Evolutionary conservation across 2,888 invertebrate genomes (phyloP).

Genomic region (Tinea pellionella): DNA sequence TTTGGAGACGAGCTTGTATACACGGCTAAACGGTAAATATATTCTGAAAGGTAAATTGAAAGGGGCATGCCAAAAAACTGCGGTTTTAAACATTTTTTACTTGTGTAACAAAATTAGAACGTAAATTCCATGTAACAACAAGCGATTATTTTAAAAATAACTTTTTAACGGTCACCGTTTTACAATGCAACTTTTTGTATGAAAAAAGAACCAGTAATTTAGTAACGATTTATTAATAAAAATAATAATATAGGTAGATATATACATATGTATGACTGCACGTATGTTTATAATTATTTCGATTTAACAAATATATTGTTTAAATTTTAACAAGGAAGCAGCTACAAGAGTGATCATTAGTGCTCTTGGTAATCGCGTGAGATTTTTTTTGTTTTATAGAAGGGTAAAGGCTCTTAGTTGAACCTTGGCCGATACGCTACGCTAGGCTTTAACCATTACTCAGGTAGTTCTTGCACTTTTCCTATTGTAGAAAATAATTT

Average conservation of each 20-base stretch:
- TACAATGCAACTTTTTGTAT: not conserved
- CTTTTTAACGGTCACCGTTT: not conserved
- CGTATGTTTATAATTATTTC: no score
- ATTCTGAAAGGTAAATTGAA: not conserved
- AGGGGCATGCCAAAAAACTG: not conserved
- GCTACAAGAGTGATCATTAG: not conserved
- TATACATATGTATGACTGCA: no score
- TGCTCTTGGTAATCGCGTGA: not conserved
- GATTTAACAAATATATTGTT: not conserved
- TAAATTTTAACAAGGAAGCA: not conserved
- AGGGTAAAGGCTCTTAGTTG: not conserved
- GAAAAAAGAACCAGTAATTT: not conserved
- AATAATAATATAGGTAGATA: not conserved
- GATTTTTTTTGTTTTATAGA: not conserved
- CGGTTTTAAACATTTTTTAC: not conserved
- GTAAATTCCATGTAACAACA: not conserved
- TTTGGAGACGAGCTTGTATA: constrained; percentile 6
- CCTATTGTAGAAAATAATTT: not conserved
- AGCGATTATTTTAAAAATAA: not conserved
- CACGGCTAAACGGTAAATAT: not conserved
- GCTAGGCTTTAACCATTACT: not conserved
- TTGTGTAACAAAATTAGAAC: constrained; percentile 1
- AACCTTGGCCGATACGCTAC: constrained; percentile 7
- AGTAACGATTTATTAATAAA: not conserved
- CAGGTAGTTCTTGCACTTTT: not conserved